These are phyloP conservation scores for Nibea albiflora DNA, from an alignment of 2,113 vertebrate species.

Conservation along the genomic window DNA sequence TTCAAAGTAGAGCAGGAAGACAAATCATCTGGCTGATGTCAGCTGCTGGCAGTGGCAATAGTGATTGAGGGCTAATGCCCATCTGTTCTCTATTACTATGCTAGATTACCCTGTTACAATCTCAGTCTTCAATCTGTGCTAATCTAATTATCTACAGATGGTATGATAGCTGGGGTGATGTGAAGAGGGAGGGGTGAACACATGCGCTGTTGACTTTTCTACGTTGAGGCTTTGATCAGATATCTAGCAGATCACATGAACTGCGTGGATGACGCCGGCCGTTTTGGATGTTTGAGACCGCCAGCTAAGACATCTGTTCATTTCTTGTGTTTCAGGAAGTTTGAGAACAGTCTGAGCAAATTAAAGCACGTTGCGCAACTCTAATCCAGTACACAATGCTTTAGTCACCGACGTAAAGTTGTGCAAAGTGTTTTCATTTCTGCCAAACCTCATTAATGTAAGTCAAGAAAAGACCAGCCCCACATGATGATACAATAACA, in stretches of 20 bases:
- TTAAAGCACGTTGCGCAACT: background rate
- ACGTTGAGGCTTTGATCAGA: slow-evolving; percentile 28
- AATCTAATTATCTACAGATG: slow-evolving; percentile 72
- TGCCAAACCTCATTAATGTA: background rate
- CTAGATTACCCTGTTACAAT: slow-evolving; percentile 59
- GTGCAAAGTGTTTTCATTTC: background rate
- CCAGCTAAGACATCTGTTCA: background rate
- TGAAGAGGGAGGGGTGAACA: slow-evolving; percentile 4
- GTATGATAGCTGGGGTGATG: slow-evolving; percentile 25
- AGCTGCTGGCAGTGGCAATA: slow-evolving; percentile 19
- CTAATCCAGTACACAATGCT: background rate
- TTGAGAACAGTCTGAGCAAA: background rate
- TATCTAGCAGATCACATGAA: slow-evolving; percentile 4
- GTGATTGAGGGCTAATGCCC: slow-evolving; percentile 52
- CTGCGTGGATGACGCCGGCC: background rate
- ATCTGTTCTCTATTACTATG: slow-evolving; percentile 58
- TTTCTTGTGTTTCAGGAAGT: background rate
- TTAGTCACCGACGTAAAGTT: background rate
- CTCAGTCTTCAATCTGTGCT: slow-evolving; percentile 57
- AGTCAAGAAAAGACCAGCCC: background rate
- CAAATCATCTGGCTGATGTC: slow-evolving; percentile 10
- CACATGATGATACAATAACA: background rate
- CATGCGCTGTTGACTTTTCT: slow-evolving; percentile 2
- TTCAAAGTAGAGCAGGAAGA: slow-evolving; percentile 25
- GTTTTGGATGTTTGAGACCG: background rate